Base-by-base conservation (phyloP, 1,140 invertebrate species). In the Aphaenogaster floridana region DNA sequence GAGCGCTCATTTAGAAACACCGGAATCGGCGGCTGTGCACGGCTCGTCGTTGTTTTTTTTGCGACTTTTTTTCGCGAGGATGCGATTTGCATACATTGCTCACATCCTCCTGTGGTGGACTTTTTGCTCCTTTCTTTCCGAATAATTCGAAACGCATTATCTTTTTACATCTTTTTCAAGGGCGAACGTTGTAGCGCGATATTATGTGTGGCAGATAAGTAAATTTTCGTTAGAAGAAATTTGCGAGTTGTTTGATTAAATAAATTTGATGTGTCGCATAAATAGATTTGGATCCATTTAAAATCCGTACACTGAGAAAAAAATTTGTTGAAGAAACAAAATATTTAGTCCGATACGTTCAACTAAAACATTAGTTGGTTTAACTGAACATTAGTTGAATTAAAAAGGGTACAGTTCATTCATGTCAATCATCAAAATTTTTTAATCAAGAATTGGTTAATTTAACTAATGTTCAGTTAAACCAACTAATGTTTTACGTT, bases 1-100 rank as follows among this genome's bases (percentile, higher is more conserved):
- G 54, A 61, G 42, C 48, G 50, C 57, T 83, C 28, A 52, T 80
- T 80, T 86, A 59, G 74, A 68, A 81, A 80, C 52, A 50, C 28
- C 52, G 21, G 39, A 80, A 79, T 86, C 52, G 76, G n/a, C 50
- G 39, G 17, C 21, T 21, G 28, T 28, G 50, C 6, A 28, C 28
- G 15, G 21, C 48, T 81, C 21, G 48, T 34, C 50, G 8, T 1
- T 52, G 11, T 13, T 79, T 63, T 68, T 68, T 34, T 50, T 34
- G 61, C 63, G 4, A 0, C 7, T 4, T 61, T 80, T 83, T 83
- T 72, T 36, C 39, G 15, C 66, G 52, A 13, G 2, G n/a, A 71
- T 34, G 13, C 21, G 6, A 83, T 72, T 72, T 83, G 52, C 80
- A 83, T 83, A 72, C 52, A 39, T 72, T 83, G 21, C 50, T 21